Conservation (phyloP, 2,888 invertebrate genomes). For the Parascotia fuliginaria region DNA sequence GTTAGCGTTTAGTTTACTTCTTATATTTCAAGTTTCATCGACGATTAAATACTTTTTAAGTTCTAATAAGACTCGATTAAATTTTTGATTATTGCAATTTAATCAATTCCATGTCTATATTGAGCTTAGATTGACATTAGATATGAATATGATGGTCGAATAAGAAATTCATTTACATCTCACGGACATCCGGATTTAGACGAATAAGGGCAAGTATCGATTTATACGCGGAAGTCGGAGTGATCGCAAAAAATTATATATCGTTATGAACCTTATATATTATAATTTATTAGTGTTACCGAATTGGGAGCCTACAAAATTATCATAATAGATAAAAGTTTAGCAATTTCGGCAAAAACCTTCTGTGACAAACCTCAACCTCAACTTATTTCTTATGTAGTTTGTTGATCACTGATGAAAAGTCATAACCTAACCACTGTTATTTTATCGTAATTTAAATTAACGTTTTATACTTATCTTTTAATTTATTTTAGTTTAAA, state of each 20-base stretch:
- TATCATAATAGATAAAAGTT: too few relatives aligned
- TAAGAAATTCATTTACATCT: constrained; percentile 31
- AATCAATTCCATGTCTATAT: constrained; percentile 44
- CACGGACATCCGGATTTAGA: constrained; percentile 24
- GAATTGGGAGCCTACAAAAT: too few relatives aligned
- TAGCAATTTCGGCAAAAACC: too few relatives aligned
- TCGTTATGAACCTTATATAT: not conserved
- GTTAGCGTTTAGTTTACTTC: constrained; percentile 30
- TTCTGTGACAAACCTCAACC: too few relatives aligned
- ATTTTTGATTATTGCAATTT: constrained; percentile 45
- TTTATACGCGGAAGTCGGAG: constrained; percentile 26
- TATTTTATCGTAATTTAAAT: too few relatives aligned
- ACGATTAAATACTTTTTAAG: constrained; percentile 56
- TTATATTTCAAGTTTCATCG: constrained; percentile 17
- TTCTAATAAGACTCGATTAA: too few relatives aligned
- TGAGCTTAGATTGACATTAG: constrained; percentile 30
- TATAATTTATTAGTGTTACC: too few relatives aligned
- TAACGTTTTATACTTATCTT: too few relatives aligned
- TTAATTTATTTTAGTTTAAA: not conserved
- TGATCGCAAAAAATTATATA: constrained; percentile 3
- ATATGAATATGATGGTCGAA: constrained; percentile 47
- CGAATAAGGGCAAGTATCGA: constrained; percentile 19
- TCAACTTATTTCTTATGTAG: not conserved
- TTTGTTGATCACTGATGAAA: not conserved
- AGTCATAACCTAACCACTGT: too few relatives aligned